Percentiles rank a stretch among this genome's conserved stretches.
Evolutionary conservation across 2,113 vertebrate species (phyloP).

Genomic region (Nibea coibor): DNA sequence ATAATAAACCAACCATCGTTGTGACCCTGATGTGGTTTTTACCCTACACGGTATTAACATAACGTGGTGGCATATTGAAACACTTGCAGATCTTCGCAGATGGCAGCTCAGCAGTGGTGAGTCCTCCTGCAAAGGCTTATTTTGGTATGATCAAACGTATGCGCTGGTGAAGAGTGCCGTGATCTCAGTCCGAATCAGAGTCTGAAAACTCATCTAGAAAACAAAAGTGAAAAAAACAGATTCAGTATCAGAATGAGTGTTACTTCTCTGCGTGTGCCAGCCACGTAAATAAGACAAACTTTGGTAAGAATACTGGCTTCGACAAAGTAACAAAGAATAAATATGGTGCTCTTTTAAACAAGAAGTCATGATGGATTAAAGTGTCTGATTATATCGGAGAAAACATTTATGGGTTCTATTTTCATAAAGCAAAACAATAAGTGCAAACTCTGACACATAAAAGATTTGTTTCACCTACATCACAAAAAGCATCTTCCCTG

Average conservation of each 20-base stretch:
- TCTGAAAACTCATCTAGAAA: conserved; percentile 87
- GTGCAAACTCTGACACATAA: not conserved
- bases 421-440: not conserved
- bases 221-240: conserved; percentile 41
- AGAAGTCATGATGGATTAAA: not conserved
- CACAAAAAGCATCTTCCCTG: not conserved
- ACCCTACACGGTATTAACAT: not conserved
- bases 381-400: not conserved
- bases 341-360: not conserved
- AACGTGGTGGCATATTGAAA: not conserved
- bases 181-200: conserved; percentile 89
- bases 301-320: no score
- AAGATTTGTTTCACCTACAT: not conserved
- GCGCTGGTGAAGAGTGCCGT: conserved; percentile 2
- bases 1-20: not conserved
- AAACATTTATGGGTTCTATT: not conserved
- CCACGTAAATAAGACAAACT: not conserved
- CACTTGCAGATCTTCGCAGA: conserved; percentile 10
- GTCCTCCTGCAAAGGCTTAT: not conserved
- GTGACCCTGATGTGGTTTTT: conserved; percentile 3
- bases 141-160: not conserved
- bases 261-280: not conserved
- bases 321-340: not conserved
- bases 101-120: not conserved
- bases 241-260: not conserved